Conservation (phyloP, 1,140 invertebrate species). For the Alviniconcha marisindica region DNA sequence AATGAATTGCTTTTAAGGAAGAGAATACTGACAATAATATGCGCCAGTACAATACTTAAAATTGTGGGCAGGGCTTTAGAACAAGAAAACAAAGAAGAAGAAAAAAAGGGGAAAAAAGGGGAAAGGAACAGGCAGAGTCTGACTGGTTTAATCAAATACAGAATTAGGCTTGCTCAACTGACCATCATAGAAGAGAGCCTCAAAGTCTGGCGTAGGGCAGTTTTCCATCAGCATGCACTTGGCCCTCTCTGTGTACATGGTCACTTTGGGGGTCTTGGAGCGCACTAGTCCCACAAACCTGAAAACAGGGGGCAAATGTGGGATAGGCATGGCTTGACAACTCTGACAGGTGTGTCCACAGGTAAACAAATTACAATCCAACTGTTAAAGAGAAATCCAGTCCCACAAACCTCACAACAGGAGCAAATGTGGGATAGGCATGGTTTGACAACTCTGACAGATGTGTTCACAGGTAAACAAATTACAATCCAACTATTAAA, state of each 20-base stretch:
- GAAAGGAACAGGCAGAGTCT: no score
- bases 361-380: background rate
- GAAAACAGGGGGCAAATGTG: background rate
- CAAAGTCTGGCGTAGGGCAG: slow-evolving; percentile 87
- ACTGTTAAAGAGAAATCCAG: background rate
- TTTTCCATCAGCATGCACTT: slow-evolving; percentile 97
- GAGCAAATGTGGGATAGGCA: no score
- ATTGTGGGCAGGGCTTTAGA: no score
- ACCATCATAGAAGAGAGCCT: slow-evolving; percentile 85
- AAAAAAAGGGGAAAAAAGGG: no score
- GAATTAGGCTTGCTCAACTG: slow-evolving; percentile 39
- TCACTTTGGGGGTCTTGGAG: slow-evolving; percentile 95
- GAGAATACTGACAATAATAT: no score
- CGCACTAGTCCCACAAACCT: slow-evolving; percentile 91
- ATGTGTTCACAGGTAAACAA: no score
- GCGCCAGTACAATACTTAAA: no score
- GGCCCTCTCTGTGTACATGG: slow-evolving; percentile 86
- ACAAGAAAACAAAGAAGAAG: no score
- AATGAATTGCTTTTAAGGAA: no score
- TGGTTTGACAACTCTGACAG: no score
- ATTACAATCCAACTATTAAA: no score
- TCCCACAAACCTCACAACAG: no score
- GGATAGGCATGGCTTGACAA: background rate
- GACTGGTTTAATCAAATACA: background rate
- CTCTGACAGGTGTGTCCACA: background rate